Evolutionary conservation across 1,140 invertebrate species (phyloP).

Genomic region (Panulirus ornatus): DNA sequence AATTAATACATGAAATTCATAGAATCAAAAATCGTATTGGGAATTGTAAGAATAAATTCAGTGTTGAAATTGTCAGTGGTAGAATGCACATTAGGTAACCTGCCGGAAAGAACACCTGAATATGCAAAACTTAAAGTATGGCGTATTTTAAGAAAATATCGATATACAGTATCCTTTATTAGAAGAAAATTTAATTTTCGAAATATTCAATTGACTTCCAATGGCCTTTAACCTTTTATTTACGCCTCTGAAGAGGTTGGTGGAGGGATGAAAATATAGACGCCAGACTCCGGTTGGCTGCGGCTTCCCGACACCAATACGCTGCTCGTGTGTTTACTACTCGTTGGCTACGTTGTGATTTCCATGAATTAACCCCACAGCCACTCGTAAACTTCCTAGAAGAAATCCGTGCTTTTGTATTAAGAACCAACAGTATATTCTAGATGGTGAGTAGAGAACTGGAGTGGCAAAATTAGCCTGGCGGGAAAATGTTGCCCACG

Average conservation of each 20-base stretch:
- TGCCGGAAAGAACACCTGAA: background rate
- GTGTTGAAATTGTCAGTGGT: too few relatives aligned
- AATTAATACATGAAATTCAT: too few relatives aligned
- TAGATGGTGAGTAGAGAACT: constrained; percentile 20
- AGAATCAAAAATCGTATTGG: too few relatives aligned
- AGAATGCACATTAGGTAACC: background rate
- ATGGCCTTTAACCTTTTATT: too few relatives aligned
- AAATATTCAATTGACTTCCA: too few relatives aligned
- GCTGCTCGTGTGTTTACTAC: constrained; percentile 41
- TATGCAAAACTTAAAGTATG: background rate
- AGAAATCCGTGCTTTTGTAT: background rate
- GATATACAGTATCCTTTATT: background rate
- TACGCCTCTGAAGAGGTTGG: too few relatives aligned
- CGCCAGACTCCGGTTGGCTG: background rate
- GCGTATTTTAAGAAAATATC: too few relatives aligned
- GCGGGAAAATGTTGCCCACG: background rate
- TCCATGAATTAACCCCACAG: constrained; percentile 2
- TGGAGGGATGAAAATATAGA: constrained; percentile 11
- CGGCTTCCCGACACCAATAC: background rate
- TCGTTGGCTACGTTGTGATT: constrained; percentile 9
- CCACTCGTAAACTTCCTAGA: background rate
- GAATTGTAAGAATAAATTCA: too few relatives aligned
- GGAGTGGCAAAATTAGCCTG: background rate
- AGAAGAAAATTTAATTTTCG: background rate
- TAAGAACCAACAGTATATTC: background rate